These are phyloP conservation scores for Puffinus mauretanicus DNA, from an alignment of 2,113 vertebrate species.

Conservation along the genomic window DNA sequence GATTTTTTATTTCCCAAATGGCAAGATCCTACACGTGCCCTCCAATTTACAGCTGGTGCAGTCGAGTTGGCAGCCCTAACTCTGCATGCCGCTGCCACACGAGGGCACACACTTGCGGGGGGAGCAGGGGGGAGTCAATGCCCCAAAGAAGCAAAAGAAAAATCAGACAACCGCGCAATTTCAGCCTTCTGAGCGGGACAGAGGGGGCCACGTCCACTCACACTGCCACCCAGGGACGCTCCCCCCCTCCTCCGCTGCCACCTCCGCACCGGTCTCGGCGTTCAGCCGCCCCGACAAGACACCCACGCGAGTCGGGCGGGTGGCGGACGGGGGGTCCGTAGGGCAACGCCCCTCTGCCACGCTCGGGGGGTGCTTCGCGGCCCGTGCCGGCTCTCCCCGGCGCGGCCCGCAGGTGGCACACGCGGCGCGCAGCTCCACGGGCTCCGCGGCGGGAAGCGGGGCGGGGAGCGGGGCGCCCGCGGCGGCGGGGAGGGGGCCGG, in stretches of 20 bases:
- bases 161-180: neutral
- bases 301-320: no score
- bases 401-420: conserved; percentile 29
- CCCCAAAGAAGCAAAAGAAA: neutral
- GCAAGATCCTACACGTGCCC: neutral
- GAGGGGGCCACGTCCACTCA: neutral
- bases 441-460: neutral
- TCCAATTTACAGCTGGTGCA: neutral
- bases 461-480: no score
- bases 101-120: neutral
- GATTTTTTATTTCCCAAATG: neutral
- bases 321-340: fast-evolving
- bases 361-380: neutral
- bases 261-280: neutral
- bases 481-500: neutral
- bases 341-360: neutral
- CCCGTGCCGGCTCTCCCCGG: neutral
- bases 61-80: neutral
- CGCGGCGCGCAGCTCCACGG: neutral
- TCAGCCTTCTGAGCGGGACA: neutral
- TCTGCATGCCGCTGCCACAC: neutral
- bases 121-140: neutral
- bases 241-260: neutral
- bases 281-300: no score
- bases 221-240: neutral